Base-by-base conservation (phyloP, 2,888 invertebrate species). In the Azorinus chamasolen region DNA sequence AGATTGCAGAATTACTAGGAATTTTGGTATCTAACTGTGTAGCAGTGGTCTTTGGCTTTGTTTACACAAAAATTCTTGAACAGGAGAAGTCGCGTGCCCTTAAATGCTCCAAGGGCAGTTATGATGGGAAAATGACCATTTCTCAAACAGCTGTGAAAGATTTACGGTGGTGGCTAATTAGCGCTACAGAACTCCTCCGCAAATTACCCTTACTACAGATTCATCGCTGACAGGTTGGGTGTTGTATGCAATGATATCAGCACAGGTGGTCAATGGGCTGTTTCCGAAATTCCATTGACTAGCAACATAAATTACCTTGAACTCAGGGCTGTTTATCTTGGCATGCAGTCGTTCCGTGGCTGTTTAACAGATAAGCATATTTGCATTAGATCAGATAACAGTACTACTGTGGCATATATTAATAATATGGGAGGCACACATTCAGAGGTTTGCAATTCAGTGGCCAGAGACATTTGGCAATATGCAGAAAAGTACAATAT, bases 51-150 rank as follows among this genome's bases (percentile, higher is more conserved):
- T 63, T 32, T 53, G 74, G 63, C 1, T 41, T 43, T 10, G 22
- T 63, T 2, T 54, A 48, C 48, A 63, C 68, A 20, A 63, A 63
- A 46, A 37, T 16, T n/a, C n/a, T n/a, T n/a, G n/a, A n/a, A n/a
- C n/a, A n/a, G n/a, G n/a, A n/a, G n/a, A 74, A 69, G 58, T 55
- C 50, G 20, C 6, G 53, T n/a, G 69, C 69, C 3, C 48, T 69
- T 39, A 37, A 43, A 41, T 24, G 24, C n/a, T 41, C 18, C 20
- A 22, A 39, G 3, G 70, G 70, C 16, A 37, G 63, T 46, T 70
- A 46, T 46, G 37, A 43, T 58, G 58, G 39, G n/a, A 14, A 37
- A 41, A 58, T 58, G 48, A 8, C 10, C 12, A 16, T 68, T n/a
- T 41, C 58, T 20, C 16, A 39, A 14, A 4, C 18, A 18, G 50